Base-by-base conservation (phyloP, 2,888 invertebrate genomes). In the Hecatera dysodea region DNA sequence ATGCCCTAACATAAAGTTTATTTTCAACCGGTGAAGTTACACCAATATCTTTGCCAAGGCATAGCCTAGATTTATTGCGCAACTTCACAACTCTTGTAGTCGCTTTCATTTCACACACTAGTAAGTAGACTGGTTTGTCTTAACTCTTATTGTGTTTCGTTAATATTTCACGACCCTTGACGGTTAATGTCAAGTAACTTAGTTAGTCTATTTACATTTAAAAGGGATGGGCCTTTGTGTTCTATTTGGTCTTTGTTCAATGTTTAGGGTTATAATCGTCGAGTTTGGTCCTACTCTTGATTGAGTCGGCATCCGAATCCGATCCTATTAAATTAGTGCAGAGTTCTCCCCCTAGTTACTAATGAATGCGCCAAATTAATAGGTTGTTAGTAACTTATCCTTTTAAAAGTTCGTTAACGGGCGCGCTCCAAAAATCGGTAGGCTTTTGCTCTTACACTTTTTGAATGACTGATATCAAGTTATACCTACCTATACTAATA, bases 71-170 rank as follows among this genome's bases (percentile, higher is more conserved):
- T 94, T 94, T 94, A 93, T 91, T 89, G 89, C 85, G 83, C 86
- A 93, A 92, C 91, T 94, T 93, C 89, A 87, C 90, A 92, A 93
- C 90, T 94, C 93, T 92, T 93, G 93, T 91, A 91, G 92, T 93
- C 90, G 90, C 89, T 92, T 93, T 93, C 91, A 94, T 93, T 94
- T 91, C 89, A 91, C 91, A 92, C 90, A 92, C 90, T 91, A 88
- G 86, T 91, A 89, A 91, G 88, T 90, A 87, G 83, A 86, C 84
- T 87, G 87, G 86, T 89, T 88, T 90, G 86, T 89, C 87, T 89
- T 78, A 72, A 69, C 72, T 80, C 83, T 90, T 87, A 88, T 87
- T 76, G 75, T 80, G 85, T 81, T 84, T 83, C 84, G 85, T 89
- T 85, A 88, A 86, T 83, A 81, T 82, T 75, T 82, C 73, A 81